Evolutionary conservation across 1,140 invertebrate species (phyloP).

Genomic region (Phymastichus coffea): DNA sequence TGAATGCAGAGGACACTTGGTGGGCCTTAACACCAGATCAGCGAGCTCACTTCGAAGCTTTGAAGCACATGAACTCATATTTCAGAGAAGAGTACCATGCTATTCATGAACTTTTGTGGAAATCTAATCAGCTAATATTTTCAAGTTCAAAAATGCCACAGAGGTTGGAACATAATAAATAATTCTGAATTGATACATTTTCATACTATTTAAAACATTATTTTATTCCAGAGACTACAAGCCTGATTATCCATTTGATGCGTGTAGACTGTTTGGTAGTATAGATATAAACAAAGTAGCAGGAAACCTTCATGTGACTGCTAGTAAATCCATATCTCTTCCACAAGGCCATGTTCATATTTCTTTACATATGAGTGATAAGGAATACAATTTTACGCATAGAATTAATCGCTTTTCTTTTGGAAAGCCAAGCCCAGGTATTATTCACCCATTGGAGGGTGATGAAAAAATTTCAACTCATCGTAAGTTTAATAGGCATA

Average conservation of each 20-base stretch:
- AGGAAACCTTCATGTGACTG: constrained; percentile 93
- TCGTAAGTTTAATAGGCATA: too few species aligned
- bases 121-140: constrained; percentile 61
- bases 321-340: constrained; percentile 78
- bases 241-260: constrained; percentile 69
- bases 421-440: constrained; percentile 79
- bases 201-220: constrained; percentile 60
- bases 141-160: constrained; percentile 60
- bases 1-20: constrained; percentile 86
- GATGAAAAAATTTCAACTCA: constrained; percentile 76
- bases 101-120: constrained; percentile 80
- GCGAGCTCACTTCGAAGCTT: constrained; percentile 73
- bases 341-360: constrained; percentile 82
- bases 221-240: constrained; percentile 42
- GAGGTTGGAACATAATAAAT: constrained; percentile 64
- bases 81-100: constrained; percentile 91
- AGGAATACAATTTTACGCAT: constrained; percentile 90
- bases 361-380: constrained; percentile 72
- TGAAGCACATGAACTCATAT: constrained; percentile 83
- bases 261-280: constrained; percentile 84
- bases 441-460: constrained; percentile 90
- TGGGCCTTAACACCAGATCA: constrained; percentile 83
- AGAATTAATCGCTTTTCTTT: constrained; percentile 92
- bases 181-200: constrained; percentile 58
- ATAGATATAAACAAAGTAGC: constrained; percentile 90